phyloP scores from a whole-genome alignment of 2,113 vertebrate genomes.

The Corynorhinus townsendii region DNA sequence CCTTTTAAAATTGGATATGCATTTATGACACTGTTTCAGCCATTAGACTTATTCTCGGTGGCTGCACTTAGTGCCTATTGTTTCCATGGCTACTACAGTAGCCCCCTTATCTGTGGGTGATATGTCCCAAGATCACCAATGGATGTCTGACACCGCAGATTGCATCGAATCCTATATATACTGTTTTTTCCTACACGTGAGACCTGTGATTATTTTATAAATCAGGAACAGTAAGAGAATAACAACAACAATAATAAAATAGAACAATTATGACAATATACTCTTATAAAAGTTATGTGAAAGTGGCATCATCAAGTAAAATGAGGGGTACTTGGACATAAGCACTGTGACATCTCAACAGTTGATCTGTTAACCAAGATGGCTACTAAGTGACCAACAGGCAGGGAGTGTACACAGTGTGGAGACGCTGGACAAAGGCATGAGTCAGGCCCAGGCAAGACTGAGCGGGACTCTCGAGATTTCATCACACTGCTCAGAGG shows the following conservation, averaged over 20 bases:
- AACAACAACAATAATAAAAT: background rate
- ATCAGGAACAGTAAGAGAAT: background rate
- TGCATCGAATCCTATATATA: background rate
- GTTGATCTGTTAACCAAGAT: background rate
- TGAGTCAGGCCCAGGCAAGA: background rate
- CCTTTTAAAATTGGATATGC: background rate
- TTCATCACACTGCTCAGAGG: background rate
- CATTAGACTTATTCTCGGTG: background rate
- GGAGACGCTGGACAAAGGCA: background rate
- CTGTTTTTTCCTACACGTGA: background rate
- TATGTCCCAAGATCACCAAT: background rate
- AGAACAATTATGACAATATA: background rate
- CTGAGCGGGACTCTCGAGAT: background rate
- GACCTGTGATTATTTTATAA: background rate
- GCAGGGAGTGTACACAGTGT: background rate
- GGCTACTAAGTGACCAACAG: no score
- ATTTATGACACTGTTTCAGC: background rate
- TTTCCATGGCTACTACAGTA: background rate
- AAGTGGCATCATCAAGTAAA: background rate
- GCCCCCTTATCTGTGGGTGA: background rate
- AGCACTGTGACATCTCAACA: background rate
- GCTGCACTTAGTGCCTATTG: background rate
- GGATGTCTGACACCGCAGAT: background rate
- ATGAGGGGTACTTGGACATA: background rate
- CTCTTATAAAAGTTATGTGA: background rate